Evolutionary conservation across 2,113 vertebrate species (phyloP), one percentile per base, ranked within the genome.

Genomic region (Bathybates hornii): DNA sequence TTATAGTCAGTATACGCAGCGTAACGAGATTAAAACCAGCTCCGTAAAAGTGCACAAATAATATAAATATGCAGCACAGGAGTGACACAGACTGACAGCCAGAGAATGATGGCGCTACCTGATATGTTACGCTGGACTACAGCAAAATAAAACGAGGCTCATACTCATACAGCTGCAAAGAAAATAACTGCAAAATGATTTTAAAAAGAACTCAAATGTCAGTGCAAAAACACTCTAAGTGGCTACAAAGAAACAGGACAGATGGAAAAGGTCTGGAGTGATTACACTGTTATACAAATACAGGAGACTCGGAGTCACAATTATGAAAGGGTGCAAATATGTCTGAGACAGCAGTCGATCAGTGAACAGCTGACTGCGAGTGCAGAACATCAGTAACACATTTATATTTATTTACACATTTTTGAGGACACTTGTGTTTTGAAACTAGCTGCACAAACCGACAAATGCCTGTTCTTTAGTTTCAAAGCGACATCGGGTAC

Each of bases 101-200:
- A 32, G 27, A 59, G 2, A 0, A 1, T 17, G 57, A 59, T 59
- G 57, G 27, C 27, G 0, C 56, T 29, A 29, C 56, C 56, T 2
- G 0, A 59, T 24, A 24, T 43, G 7, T 2, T 71, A 14, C 12
- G 32, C 56, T 32, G 56, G 8, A 32, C 13, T 32, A 59, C 56
- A 14, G 63, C 36, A 14, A 68, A 41, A 68, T 68, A 24, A 9
- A 24, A 71, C 3, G 1, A 71, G 38, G 66, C n/a, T 9, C 66
- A 71, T 0, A 43, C 38, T 9, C 38, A 24, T 24, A 16, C 14
- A 43, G 41, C 36, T 24, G 66, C 66, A 71, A 1, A 43, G 13
- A 43, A 43, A 3, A 43, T 8, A 43, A 9, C 38, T 24, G 12
- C 34, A 43, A 43, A 71, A 71, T 71, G 36, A 71, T 43, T 43